Evolutionary conservation across 2,113 vertebrate species (phyloP).

Genomic region (Sitta europaea): DNA sequence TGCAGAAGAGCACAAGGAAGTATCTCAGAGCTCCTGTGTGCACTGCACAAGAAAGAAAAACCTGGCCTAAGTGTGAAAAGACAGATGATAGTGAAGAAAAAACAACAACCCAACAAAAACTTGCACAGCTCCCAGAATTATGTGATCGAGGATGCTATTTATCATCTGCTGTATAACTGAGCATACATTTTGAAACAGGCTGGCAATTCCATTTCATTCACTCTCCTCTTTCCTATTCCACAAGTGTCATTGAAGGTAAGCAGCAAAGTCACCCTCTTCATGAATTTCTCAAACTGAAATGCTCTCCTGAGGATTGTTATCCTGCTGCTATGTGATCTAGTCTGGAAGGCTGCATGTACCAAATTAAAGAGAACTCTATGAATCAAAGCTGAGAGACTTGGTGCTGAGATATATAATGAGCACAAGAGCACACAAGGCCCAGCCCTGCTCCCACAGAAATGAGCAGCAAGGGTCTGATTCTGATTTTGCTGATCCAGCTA

Average conservation of each 20-base stretch:
- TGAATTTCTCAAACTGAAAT: conserved; percentile 60
- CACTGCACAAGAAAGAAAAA: not conserved
- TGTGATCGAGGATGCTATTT: not conserved
- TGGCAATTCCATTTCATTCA: conserved; percentile 41
- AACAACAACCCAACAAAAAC: not conserved
- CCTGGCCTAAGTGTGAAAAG: not conserved
- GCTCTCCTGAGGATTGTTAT: conserved; percentile 59
- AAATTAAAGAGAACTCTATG: conserved; percentile 55
- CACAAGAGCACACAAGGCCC: not conserved
- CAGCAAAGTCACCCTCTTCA: conserved; percentile 53
- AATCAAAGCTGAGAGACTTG: conserved; percentile 54
- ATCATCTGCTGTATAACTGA: not conserved
- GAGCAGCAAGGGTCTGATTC: conserved; percentile 53
- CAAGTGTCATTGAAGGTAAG: conserved; percentile 59
- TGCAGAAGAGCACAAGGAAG: not conserved
- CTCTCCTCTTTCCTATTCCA: conserved; percentile 44
- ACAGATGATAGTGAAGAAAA: not conserved
- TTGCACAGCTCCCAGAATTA: not conserved
- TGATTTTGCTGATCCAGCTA: conserved; percentile 27
- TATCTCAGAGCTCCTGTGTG: not conserved
- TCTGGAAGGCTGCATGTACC: conserved; percentile 18
- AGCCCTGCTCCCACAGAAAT: not conserved
- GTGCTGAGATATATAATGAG: conserved; percentile 24
- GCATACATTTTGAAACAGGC: conserved; percentile 23
- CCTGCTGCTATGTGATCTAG: conserved; percentile 42